Evolutionary conservation across 2,888 invertebrate genomes (phyloP), one percentile per base, ranked within the genome.

Genomic region (Thereva nobilitata): DNA sequence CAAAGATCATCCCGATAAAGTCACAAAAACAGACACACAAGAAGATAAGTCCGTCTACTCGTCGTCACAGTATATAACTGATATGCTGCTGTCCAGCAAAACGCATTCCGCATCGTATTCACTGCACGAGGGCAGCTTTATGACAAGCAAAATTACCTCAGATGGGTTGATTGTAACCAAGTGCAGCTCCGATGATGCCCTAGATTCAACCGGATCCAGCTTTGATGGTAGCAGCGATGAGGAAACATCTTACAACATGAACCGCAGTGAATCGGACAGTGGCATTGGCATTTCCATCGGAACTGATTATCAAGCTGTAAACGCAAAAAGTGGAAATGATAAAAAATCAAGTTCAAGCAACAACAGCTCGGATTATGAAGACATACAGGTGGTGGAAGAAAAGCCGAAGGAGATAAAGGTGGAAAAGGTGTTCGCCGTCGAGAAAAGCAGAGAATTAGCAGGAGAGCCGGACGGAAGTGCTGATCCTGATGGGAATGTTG

Each of bases 401-500:
- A 76, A 77, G 54, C 10, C 34, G n/a, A 59, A 64, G 12, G 10
- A 47, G 9, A 3, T 5, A 10, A 69, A 67, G 9, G 10, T 41
- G 10, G 34, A 68, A n/a, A 66, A 70, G 23, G 64, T 67, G n/a
- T 83, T 84, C 8, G 82, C 82, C n/a, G 84, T 84, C 75, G 86
- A 87, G 57, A 83, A 85, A 70, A 91, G 89, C 76, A 84, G 92
- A 38, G 92, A 93, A 75, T 81, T 89, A 71, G 92, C 92, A 6
- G 93, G 92, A 6, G 92, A 92, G 74, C 93, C 93, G 0, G 93
- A 93, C 74, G 92, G 93, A n/a, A 86, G 90, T 73, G 92, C 92
- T 9, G 92, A 92, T 80, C 90, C 91, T 1, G 91, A 91, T 74
- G 88, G 89, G 49, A 80, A 84, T 1, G 68, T 88, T 77, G 86